A percentile compares a stretch with the other conserved stretches of the same genome.
phyloP scores from a whole-genome alignment of 2,888 invertebrate species.

The Nemurella pictetii region DNA sequence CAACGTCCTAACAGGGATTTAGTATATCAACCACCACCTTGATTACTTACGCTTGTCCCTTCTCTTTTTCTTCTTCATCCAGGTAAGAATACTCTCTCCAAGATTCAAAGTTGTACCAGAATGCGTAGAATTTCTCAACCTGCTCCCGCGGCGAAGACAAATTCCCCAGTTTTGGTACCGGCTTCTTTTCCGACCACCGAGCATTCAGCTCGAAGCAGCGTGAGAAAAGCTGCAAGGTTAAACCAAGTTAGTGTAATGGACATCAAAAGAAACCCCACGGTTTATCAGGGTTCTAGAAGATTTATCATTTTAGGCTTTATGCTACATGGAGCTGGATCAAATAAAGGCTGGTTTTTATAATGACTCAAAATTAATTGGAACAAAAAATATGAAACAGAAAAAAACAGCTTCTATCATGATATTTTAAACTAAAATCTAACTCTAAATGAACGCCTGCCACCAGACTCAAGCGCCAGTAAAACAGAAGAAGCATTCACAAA shows the following conservation, averaged over 20 bases:
- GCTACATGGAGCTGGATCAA: no score
- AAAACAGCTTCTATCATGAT: no score
- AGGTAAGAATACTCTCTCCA: slow-evolving; percentile 99
- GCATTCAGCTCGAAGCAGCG: slow-evolving; percentile 71
- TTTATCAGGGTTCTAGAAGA: no score
- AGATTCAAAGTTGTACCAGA: slow-evolving; percentile 98
- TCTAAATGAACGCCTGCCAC: no score
- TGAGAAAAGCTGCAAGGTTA: slow-evolving; percentile 41
- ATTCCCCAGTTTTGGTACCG: slow-evolving; percentile 82
- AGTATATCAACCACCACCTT: no score
- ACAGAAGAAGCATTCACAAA: background rate
- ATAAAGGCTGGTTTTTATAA: no score
- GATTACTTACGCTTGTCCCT: slow-evolving; percentile 74
- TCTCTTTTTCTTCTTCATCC: slow-evolving; percentile 98
- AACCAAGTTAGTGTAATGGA: background rate
- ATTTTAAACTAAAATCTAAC: no score
- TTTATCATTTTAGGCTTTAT: slow-evolving; percentile 42
- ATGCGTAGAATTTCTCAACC: slow-evolving; percentile 93
- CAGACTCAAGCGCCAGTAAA: no score
- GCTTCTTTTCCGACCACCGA: slow-evolving; percentile 88
- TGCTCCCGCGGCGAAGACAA: slow-evolving; percentile 76
- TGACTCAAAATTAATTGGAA: no score
- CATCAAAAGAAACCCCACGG: no score
- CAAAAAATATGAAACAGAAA: no score
- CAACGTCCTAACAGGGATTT: no score